Conservation (phyloP, 2,797 vertebrate species). For the Psittacula echo region DNA sequence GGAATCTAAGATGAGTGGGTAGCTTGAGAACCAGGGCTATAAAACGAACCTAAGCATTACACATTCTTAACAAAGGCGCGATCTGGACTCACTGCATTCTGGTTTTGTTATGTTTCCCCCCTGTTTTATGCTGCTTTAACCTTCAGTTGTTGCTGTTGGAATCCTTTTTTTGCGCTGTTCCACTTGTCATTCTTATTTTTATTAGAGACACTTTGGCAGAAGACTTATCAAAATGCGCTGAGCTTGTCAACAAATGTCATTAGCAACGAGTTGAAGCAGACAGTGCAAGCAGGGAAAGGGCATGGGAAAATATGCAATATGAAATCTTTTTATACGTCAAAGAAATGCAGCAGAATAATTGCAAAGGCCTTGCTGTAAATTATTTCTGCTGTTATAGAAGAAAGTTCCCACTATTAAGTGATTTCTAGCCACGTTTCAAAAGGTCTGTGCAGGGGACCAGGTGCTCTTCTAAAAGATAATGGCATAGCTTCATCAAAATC, state of each 20-base stretch:
- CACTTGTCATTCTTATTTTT: constrained; percentile 76
- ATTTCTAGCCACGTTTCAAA: neutral
- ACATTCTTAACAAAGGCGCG: constrained; percentile 39
- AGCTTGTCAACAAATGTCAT: constrained; percentile 69
- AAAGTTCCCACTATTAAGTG: neutral
- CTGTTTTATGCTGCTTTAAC: constrained; percentile 66
- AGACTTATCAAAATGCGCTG: constrained; percentile 63
- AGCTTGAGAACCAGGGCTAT: neutral
- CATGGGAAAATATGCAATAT: constrained; percentile 74
- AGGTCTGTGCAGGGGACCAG: neutral
- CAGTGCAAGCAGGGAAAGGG: constrained; percentile 49
- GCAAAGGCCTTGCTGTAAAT: constrained; percentile 23
- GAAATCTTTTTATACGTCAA: constrained; percentile 44
- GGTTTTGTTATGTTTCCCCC: constrained; percentile 61
- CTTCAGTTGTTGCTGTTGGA: constrained; percentile 78
- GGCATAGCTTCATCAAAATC: neutral
- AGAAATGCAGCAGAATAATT: constrained; percentile 39
- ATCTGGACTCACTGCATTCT: constrained; percentile 43
- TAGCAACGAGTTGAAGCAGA: constrained; percentile 60
- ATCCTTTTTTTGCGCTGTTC: constrained; percentile 20
- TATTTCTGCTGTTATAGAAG: neutral
- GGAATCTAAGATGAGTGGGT: neutral
- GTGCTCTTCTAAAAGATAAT: neutral
- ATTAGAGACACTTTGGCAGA: constrained; percentile 74
- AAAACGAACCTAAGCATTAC: constrained; percentile 54